Evolutionary conservation across 2,113 vertebrate genomes (phyloP).

Genomic region (Scomber colias): DNA sequence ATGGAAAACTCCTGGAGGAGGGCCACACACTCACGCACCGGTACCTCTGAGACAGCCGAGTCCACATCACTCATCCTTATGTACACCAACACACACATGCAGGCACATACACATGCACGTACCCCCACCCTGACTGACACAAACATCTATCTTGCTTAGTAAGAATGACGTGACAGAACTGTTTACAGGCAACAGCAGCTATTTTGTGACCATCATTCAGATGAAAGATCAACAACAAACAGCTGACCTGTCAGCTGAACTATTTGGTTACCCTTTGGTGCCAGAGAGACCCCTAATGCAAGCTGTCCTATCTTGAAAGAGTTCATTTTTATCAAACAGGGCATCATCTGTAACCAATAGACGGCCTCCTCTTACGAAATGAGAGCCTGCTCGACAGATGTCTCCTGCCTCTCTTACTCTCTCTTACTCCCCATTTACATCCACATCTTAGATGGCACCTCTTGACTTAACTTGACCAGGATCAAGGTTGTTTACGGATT

Average conservation of each 20-base stretch:
- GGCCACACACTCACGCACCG: constrained; percentile 23
- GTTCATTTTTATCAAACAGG: constrained; percentile 82
- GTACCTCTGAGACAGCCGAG: constrained; percentile 46
- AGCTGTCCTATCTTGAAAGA: constrained; percentile 82
- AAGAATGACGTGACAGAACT: constrained; percentile 54
- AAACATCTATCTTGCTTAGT: constrained; percentile 48
- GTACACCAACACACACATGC: constrained; percentile 31
- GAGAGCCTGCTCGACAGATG: constrained; percentile 86
- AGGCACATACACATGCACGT: constrained; percentile 25
- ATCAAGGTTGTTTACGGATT: constrained; percentile 80
- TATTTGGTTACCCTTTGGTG: constrained; percentile 67
- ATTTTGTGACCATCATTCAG: constrained; percentile 55
- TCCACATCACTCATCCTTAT: constrained; percentile 54
- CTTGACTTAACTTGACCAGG: constrained; percentile 70
- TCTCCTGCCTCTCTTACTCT: constrained; percentile 78
- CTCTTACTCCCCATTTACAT: constrained; percentile 73
- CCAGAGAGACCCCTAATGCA: constrained; percentile 71
- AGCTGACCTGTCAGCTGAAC: constrained; percentile 65
- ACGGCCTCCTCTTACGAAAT: constrained; percentile 79
- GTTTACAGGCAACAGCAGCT: constrained; percentile 56
- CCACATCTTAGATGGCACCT: constrained; percentile 83
- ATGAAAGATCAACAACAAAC: constrained; percentile 71
- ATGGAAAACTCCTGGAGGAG: constrained; percentile 69
- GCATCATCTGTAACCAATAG: constrained; percentile 87
- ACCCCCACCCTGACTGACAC: constrained; percentile 26